A percentile compares a stretch with the other conserved stretches of the same genome.
These are phyloP conservation scores for Ametastegia equiseti DNA, from an alignment of 2,888 invertebrate genomes.

Conservation along the genomic window DNA sequence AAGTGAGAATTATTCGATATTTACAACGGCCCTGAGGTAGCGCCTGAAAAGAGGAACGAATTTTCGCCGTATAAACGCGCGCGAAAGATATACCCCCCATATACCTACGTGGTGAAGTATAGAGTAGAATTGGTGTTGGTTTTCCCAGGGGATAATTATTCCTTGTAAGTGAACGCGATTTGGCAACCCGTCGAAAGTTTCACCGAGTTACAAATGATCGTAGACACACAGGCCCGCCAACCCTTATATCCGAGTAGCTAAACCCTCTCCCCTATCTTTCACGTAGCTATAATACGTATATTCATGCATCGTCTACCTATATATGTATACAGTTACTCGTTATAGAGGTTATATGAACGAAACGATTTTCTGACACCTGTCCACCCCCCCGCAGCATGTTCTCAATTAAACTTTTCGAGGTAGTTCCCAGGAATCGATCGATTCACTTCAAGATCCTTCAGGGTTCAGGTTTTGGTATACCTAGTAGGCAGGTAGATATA, in stretches of 20 bases:
- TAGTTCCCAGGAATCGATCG: not conserved
- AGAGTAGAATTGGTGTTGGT: no score
- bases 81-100: no score
- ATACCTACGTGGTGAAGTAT: no score
- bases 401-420: not conserved
- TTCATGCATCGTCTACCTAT: no score
- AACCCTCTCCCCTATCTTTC: not conserved
- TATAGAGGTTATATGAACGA: not conserved
- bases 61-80: not conserved
- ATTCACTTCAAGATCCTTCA: not conserved
- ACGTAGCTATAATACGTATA: not conserved
- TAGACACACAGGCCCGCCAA: conserved; percentile 14
- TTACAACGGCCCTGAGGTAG: no score
- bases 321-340: no score
- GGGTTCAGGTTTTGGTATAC: no score
- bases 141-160: conserved; percentile 13
- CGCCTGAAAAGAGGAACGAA: not conserved
- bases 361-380: conserved; percentile 16
- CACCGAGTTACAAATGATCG: conserved; percentile 26
- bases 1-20: conserved; percentile 15
- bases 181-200: conserved; percentile 27
- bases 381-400: not conserved
- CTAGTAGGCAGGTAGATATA: no score
- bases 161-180: conserved; percentile 22
- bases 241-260: not conserved